Evolutionary conservation across 1,140 invertebrate genomes (phyloP), one percentile per base, ranked within the genome.

Genomic region (Drosophila teissieri): DNA sequence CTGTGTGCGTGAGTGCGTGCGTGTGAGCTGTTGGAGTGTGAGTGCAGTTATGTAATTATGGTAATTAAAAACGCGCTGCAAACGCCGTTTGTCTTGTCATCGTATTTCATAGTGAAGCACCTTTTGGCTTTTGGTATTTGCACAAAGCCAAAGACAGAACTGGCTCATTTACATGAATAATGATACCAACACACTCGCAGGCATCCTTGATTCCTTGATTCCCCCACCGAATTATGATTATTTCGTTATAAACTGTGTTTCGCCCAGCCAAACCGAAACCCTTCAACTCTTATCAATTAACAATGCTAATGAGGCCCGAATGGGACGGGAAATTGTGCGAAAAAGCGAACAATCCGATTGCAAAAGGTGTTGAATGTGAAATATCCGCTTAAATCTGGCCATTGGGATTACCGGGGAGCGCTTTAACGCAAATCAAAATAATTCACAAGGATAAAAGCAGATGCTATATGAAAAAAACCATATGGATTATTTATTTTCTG

Each of bases 21-120:
- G 58, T 57, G 63, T 57, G 51, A 27, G 39, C 45, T 34, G 42
- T 14, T 34, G 12, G 37, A 11, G 57, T 62, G 52, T 78, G 61
- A 72, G 69, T 78, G 70, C 62, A 88, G 78, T 86, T 86, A 83
- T 86, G 83, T 88, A 86, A 86, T 86, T 86, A 88, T 88, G 83
- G 83, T 86, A 86, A 88, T 86, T 86, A 86, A 83, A 83, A 83
- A 83, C 79, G 55, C 75, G 63, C 73, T 52, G 49, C 53, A 62
- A 73, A 54, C 69, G 62, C 39, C 74, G 42, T 69, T 82, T 51
- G 64, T 49, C 83, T 70, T 78, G 69, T 88, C 75, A 67, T 73
- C 67, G 54, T 69, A 67, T 75, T 82, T 78, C 63, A 79, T 65
- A 73, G 57, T 64, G 51, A 73, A 88, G 79, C 75, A 69, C 83